Evolutionary conservation across 2,797 vertebrate genomes (phyloP).

Genomic region (Pachyuromys duprasi): DNA sequence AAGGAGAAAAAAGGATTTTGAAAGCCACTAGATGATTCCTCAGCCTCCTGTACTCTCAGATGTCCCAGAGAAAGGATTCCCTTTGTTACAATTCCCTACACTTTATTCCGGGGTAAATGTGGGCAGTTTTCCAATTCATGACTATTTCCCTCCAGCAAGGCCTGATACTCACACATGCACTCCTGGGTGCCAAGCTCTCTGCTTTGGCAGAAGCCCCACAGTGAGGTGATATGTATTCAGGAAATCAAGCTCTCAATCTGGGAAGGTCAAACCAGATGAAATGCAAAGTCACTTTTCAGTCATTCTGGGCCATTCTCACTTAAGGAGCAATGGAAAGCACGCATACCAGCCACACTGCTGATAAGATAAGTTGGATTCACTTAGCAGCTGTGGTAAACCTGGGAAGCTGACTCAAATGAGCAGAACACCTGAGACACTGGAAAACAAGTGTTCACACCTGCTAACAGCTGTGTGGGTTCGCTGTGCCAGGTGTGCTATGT

Average conservation of each 20-base stretch:
- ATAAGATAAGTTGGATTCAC: constrained; percentile 59
- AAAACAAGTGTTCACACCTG: constrained; percentile 75
- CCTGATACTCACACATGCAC: constrained; percentile 10
- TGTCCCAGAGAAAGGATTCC: not conserved
- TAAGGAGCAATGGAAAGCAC: not conserved
- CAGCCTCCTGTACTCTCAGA: not conserved
- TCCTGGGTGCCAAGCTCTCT: constrained; percentile 8
- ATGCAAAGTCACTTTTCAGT: constrained; percentile 49
- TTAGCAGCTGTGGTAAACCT: constrained; percentile 41
- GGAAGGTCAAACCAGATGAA: constrained; percentile 64
- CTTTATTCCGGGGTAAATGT: constrained; percentile 43
- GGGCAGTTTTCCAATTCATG: constrained; percentile 63
- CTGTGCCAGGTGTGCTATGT: constrained; percentile 65
- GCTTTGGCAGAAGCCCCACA: constrained; percentile 56
- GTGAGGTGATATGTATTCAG: constrained; percentile 40
- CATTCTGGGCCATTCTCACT: constrained; percentile 4
- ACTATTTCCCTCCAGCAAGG: constrained; percentile 52
- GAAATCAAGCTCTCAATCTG: constrained; percentile 43
- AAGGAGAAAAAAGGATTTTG: not conserved
- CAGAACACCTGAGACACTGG: not conserved
- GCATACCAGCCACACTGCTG: not conserved
- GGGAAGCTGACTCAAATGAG: constrained; percentile 40
- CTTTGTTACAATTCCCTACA: constrained; percentile 50
- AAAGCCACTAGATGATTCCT: constrained; percentile 14
- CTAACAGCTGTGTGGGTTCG: constrained; percentile 67